These are phyloP conservation scores for Nycticebus coucang DNA, from an alignment of 2,113 vertebrate genomes.

Conservation along the genomic window DNA sequence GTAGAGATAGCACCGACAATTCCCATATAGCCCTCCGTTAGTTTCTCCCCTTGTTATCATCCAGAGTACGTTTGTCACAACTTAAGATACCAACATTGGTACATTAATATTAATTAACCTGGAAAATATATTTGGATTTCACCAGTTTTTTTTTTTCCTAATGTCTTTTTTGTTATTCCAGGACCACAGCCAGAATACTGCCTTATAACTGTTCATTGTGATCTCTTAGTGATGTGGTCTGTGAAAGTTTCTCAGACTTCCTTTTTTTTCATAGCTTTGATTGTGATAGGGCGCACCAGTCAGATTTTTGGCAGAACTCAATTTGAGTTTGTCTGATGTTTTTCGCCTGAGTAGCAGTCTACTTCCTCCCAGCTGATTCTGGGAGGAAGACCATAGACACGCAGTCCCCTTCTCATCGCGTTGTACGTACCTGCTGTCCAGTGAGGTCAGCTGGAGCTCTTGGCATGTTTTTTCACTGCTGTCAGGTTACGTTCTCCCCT, in stretches of 20 bases:
- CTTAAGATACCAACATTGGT: background rate
- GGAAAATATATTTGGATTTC: background rate
- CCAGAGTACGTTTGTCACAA: background rate
- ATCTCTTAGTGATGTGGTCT: background rate
- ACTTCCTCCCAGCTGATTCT: background rate
- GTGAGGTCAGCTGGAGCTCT: background rate
- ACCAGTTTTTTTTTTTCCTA: background rate
- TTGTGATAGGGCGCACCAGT: background rate
- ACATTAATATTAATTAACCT: background rate
- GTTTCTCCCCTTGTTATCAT: too few species aligned
- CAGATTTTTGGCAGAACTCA: background rate
- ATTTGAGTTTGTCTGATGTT: background rate
- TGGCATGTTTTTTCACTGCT: background rate
- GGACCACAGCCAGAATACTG: background rate
- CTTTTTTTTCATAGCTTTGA: background rate
- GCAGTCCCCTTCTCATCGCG: background rate
- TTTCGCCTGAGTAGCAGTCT: background rate
- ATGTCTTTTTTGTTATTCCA: background rate
- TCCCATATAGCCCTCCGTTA: accelerated
- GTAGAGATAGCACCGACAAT: background rate
- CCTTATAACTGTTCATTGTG: background rate
- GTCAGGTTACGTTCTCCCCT: background rate
- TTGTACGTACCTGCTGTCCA: background rate
- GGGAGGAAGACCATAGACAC: background rate
- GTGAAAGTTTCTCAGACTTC: background rate